A percentile compares a stretch with the other conserved stretches of the same genome.
phyloP scores from a whole-genome alignment of 2,797 vertebrate genomes.

The Furcifer pardalis region DNA sequence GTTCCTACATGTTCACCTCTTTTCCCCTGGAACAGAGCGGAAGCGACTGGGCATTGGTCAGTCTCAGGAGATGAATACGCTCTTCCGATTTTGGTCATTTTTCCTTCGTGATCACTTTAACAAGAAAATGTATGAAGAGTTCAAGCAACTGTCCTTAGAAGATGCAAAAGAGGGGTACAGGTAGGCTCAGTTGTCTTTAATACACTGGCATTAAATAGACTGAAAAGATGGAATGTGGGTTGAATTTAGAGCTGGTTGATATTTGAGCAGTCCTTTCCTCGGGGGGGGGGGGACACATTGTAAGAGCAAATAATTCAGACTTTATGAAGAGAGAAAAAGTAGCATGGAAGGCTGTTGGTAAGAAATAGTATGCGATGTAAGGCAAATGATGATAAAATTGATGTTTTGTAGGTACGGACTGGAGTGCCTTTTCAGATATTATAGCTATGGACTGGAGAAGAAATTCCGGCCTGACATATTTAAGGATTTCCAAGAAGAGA shows the following conservation, averaged over 20 bases:
- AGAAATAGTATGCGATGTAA: not conserved
- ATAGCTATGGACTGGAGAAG: constrained; percentile 96
- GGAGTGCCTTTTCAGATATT: constrained; percentile 99
- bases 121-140: constrained; percentile 99
- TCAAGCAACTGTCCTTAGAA: constrained; percentile 94
- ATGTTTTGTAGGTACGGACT: constrained; percentile 88
- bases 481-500: constrained; percentile 98
- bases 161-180: constrained; percentile 98
- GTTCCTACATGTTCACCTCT: not conserved
- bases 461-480: constrained; percentile 98
- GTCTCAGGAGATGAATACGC: constrained; percentile 99
- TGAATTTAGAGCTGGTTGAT: not conserved
- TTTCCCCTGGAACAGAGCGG: constrained; percentile 80
- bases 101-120: constrained; percentile 99
- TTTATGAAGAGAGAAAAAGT: not conserved
- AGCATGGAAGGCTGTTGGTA: not conserved
- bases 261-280: not conserved
- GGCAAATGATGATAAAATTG: not conserved
- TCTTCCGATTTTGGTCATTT: constrained; percentile 99
- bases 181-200: constrained; percentile 65
- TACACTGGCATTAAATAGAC: not conserved
- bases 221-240: not conserved
- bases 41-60: constrained; percentile 97
- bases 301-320: not conserved
- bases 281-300: not conserved